phyloP scores from a whole-genome alignment of 1,140 invertebrate genomes.

The Lithobius niger region DNA sequence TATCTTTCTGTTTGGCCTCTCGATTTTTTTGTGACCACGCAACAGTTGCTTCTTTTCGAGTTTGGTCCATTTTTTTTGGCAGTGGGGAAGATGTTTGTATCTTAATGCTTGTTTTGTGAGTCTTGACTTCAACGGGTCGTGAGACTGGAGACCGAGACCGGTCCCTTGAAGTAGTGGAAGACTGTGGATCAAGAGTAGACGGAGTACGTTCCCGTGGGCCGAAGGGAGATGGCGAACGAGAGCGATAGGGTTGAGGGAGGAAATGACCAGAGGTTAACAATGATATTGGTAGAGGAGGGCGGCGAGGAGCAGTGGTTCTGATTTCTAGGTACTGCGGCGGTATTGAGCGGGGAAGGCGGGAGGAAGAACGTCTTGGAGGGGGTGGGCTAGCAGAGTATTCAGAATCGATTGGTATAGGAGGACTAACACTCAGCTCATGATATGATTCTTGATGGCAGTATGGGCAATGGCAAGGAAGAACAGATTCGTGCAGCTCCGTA shows the following conservation, averaged over 20 bases:
- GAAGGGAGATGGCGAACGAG: not conserved
- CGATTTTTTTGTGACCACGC: too few relatives aligned
- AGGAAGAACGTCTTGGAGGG: not conserved
- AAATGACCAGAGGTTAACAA: not conserved
- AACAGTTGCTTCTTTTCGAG: too few relatives aligned
- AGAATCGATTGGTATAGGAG: not conserved
- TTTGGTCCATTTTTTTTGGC: too few relatives aligned
- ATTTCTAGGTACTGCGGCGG: not conserved
- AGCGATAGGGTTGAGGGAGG: not conserved
- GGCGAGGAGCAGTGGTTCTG: not conserved
- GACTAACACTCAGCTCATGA: not conserved
- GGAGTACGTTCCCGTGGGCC: too few relatives aligned
- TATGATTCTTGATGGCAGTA: not conserved
- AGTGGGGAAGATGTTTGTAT: too few relatives aligned
- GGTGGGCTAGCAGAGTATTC: not conserved
- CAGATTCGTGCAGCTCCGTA: not conserved
- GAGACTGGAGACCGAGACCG: too few relatives aligned
- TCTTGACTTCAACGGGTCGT: too few relatives aligned
- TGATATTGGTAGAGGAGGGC: conserved; percentile 1
- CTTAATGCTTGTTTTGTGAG: too few relatives aligned
- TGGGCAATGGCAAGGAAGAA: not conserved
- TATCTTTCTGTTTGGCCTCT: too few relatives aligned
- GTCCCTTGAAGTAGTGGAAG: too few relatives aligned
- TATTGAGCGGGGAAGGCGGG: not conserved
- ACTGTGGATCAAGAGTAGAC: too few relatives aligned